Conservation (phyloP, 2,888 invertebrate species). For the Eustalomyia histrio region DNA sequence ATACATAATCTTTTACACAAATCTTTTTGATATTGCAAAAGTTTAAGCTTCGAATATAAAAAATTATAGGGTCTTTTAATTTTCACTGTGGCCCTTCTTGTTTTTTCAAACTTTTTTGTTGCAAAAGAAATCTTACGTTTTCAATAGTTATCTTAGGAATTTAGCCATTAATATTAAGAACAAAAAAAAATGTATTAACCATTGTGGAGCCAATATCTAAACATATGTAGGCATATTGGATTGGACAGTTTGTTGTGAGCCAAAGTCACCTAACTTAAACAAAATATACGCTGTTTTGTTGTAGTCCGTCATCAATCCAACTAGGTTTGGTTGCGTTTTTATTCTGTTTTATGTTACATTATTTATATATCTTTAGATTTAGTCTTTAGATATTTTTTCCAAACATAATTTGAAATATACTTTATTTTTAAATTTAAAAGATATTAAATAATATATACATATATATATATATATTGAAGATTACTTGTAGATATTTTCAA, state of each 20-base stretch:
- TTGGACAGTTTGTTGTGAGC: constrained; percentile 15
- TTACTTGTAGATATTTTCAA: background rate
- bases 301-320: constrained; percentile 49
- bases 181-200: background rate
- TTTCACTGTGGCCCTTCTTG: background rate
- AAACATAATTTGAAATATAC: background rate
- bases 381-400: background rate
- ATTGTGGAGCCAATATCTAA: constrained; percentile 20
- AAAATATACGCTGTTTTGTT: background rate
- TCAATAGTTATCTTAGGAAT: constrained; percentile 52
- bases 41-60: too few species aligned
- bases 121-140: background rate
- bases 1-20: too few species aligned
- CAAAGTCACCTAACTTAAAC: constrained; percentile 26
- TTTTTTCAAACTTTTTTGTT: background rate
- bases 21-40: too few species aligned
- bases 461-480: too few species aligned
- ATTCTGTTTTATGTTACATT: background rate
- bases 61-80: background rate
- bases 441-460: too few species aligned
- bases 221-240: background rate
- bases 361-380: background rate
- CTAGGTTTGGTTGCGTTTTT: constrained; percentile 9
- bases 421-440: background rate
- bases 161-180: constrained; percentile 46